Conservation (phyloP, 2,113 vertebrate genomes). For the Craseonycteris thonglongyai region DNA sequence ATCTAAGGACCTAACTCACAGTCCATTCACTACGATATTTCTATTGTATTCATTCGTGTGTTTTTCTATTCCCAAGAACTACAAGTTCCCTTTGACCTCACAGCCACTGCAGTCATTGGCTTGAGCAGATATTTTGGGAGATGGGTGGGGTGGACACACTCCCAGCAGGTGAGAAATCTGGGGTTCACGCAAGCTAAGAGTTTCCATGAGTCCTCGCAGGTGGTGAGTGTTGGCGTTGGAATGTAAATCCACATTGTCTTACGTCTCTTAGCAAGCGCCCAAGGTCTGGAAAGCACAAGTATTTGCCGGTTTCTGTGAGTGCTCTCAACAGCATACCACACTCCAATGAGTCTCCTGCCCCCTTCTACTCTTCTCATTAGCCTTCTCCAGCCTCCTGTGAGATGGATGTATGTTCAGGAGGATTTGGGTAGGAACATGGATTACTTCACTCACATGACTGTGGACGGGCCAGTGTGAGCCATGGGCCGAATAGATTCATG, state of each 20-base stretch:
- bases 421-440: background rate
- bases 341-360: background rate
- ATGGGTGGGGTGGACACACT: no score
- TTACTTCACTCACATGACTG: background rate
- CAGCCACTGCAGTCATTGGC: fast-evolving
- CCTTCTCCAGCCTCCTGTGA: background rate
- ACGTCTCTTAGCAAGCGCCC: fast-evolving
- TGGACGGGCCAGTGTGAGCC: background rate
- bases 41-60: background rate
- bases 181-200: background rate
- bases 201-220: background rate
- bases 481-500: background rate
- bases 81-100: background rate
- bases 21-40: background rate
- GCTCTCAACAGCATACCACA: fast-evolving
- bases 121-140: background rate
- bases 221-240: background rate
- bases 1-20: background rate
- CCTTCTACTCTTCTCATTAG: background rate
- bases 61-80: background rate
- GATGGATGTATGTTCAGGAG: background rate
- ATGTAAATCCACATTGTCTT: fast-evolving
- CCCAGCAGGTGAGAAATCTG: background rate
- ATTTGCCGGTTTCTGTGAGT: background rate
- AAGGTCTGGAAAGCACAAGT: background rate